These are phyloP conservation scores for Euphydryas editha DNA, from an alignment of 2,888 invertebrate genomes.

Conservation along the genomic window DNA sequence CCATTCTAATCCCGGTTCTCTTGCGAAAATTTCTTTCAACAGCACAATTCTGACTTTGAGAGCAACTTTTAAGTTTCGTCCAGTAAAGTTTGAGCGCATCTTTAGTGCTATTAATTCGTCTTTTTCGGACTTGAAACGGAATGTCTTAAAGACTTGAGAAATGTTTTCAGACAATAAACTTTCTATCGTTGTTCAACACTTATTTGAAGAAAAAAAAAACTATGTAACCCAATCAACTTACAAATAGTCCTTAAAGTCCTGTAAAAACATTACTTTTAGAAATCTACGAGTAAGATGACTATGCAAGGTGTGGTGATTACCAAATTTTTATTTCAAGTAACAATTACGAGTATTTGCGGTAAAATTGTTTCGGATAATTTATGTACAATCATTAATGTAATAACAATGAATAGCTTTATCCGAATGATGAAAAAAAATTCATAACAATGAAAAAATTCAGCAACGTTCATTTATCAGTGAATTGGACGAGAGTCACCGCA, in stretches of 20 bases:
- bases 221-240: too few relatives aligned
- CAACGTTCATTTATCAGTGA: constrained; percentile 26
- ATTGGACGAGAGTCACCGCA: constrained; percentile 42
- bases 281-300: too few relatives aligned
- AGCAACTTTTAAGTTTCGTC: constrained; percentile 46
- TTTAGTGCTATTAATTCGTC: constrained; percentile 56
- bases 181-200: constrained; percentile 17
- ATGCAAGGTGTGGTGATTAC: too few relatives aligned
- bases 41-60: constrained; percentile 41
- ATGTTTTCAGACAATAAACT: constrained; percentile 42
- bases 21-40: constrained; percentile 69
- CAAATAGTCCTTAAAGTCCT: too few relatives aligned
- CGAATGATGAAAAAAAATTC: constrained; percentile 2
- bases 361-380: too few relatives aligned
- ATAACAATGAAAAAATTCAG: constrained; percentile 14
- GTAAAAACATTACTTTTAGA: too few relatives aligned
- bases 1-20: constrained; percentile 62
- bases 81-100: constrained; percentile 56
- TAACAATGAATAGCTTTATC: background rate
- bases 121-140: constrained; percentile 50
- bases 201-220: background rate
- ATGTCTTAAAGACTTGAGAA: constrained; percentile 45
- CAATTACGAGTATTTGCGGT: too few relatives aligned
- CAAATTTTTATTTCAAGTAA: too few relatives aligned
- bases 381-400: background rate